Conservation (phyloP, 2,888 invertebrate genomes). For the Sarcophaga rosellei region DNA sequence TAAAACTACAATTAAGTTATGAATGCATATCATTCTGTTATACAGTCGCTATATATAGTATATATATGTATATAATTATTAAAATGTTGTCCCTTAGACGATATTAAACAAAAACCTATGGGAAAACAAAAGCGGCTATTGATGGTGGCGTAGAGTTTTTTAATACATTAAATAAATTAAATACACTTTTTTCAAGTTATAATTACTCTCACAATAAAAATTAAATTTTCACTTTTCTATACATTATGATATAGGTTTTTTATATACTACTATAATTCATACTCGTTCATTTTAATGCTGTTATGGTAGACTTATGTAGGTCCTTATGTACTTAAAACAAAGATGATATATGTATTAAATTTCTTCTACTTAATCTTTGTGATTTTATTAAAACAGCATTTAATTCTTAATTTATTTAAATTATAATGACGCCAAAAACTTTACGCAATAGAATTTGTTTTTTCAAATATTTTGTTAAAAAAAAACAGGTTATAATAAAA, state of each 20-base stretch:
- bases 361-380: no score
- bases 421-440: background rate
- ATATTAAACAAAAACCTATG: slow-evolving; percentile 18
- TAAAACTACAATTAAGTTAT: no score
- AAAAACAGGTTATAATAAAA: background rate
- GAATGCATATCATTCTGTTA: no score
- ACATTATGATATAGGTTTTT: background rate
- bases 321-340: slow-evolving; percentile 32
- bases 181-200: no score
- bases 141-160: background rate
- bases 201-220: background rate
- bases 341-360: background rate
- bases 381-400: no score
- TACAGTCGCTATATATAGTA: background rate
- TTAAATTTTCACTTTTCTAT: background rate
- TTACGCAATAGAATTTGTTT: no score
- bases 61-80: background rate
- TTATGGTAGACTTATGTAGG: slow-evolving; percentile 4
- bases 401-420: background rate
- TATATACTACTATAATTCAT: background rate
- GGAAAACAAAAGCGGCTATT: slow-evolving; percentile 5
- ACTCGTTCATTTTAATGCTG: slow-evolving; percentile 1
- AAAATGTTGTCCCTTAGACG: slow-evolving; percentile 13
- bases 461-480: background rate
- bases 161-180: slow-evolving; percentile 50